Conservation (phyloP, 2,113 vertebrate species). For the Pelecanoides urinatrix region DNA sequence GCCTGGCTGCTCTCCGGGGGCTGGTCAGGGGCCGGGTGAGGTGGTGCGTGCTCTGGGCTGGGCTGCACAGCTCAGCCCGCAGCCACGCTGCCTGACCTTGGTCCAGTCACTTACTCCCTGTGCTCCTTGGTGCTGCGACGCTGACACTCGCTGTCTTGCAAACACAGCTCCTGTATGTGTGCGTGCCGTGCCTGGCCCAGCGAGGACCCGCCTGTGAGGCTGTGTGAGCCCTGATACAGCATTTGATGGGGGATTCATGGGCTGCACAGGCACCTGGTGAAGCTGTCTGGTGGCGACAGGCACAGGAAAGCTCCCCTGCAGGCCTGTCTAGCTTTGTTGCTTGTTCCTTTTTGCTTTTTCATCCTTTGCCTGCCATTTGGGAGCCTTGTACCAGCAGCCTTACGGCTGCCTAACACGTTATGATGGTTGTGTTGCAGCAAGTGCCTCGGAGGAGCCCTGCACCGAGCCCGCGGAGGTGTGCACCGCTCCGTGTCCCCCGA, state of each 20-base stretch:
- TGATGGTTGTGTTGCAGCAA: not conserved
- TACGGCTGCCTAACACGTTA: not conserved
- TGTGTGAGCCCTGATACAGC: not conserved
- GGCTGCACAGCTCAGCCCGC: not conserved
- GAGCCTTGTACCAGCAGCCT: not conserved
- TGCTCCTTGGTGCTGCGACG: not conserved
- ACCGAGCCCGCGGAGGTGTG: not conserved
- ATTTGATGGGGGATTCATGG: not conserved
- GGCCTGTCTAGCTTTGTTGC: not conserved
- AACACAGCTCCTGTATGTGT: not conserved
- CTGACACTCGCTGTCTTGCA: not conserved
- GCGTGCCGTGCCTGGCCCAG: not conserved
- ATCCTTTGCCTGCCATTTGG: not conserved
- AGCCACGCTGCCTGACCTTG: not conserved
- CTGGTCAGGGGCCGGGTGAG: not conserved
- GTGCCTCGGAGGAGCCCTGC: not conserved
- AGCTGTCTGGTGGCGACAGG: not conserved
- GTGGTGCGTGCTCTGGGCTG: not conserved
- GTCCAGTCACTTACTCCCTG: not conserved
- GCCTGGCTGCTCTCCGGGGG: not conserved
- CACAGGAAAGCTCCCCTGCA: not conserved
- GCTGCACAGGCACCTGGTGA: not conserved
- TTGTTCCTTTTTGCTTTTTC: not conserved
- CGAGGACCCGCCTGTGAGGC: accelerated
- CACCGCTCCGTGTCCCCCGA: accelerated